phyloP scores from a whole-genome alignment of 1,140 invertebrate species.

The Sitophilus oryzae region DNA sequence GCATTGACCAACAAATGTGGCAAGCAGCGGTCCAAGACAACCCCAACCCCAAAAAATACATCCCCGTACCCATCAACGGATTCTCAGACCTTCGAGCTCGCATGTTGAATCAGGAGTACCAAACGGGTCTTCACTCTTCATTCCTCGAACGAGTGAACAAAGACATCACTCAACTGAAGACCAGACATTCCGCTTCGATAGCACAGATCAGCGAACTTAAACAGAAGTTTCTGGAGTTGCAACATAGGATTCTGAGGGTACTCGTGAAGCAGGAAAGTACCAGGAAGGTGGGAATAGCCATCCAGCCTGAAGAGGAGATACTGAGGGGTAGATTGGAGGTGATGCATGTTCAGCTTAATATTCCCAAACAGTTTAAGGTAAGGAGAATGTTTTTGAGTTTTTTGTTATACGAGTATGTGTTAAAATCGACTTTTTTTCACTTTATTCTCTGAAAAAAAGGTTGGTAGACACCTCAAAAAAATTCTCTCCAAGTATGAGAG shows the following conservation, averaged over 20 bases:
- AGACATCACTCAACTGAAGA: conserved; percentile 68
- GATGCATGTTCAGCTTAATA: conserved; percentile 77
- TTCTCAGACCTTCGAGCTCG: conserved; percentile 79
- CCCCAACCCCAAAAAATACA: conserved; percentile 80
- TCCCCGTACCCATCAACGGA: conserved; percentile 89
- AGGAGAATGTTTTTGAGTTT: no score
- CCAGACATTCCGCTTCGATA: conserved; percentile 62
- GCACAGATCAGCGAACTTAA: conserved; percentile 70
- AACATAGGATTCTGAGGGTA: conserved; percentile 73
- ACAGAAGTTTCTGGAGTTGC: conserved; percentile 65
- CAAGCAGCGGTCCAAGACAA: conserved; percentile 90
- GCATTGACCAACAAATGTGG: conserved; percentile 75
- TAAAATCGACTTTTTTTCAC: no score
- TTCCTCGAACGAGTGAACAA: conserved; percentile 70
- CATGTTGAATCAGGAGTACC: conserved; percentile 74
- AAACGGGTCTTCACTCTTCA: conserved; percentile 69
- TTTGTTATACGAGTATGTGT: no score
- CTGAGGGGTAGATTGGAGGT: conserved; percentile 77
- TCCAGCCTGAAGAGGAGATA: conserved; percentile 85
- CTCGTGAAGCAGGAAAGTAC: conserved; percentile 81
- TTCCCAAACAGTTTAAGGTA: conserved; percentile 89
- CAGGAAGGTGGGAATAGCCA: conserved; percentile 75
- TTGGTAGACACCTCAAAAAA: no score
- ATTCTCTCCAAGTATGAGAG: no score
- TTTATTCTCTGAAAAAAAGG: no score